Conservation (phyloP, 2,797 vertebrate genomes). For the Eidolon dupreanum region DNA sequence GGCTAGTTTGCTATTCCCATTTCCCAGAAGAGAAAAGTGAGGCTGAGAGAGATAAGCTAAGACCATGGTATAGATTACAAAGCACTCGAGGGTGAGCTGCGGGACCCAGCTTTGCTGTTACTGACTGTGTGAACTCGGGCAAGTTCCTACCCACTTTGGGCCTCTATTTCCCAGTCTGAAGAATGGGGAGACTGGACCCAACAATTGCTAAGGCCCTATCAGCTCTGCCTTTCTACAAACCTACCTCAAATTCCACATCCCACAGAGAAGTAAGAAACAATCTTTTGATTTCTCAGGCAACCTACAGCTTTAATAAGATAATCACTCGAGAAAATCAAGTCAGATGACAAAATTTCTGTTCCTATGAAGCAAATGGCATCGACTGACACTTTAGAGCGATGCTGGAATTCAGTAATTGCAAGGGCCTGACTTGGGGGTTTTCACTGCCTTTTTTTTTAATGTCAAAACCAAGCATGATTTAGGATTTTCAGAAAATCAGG, state of each 20-base stretch:
- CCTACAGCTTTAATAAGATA: conserved; percentile 36
- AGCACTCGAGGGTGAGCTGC: neutral
- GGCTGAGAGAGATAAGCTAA: neutral
- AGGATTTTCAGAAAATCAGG: conserved; percentile 25
- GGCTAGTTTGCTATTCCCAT: neutral
- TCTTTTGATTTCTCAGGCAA: neutral
- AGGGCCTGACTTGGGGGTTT: neutral
- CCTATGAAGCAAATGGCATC: neutral
- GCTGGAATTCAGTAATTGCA: conserved; percentile 45
- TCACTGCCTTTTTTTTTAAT: neutral
- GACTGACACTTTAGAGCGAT: neutral
- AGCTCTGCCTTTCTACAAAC: neutral
- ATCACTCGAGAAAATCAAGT: conserved; percentile 38
- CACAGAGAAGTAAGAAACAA: neutral
- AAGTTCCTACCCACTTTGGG: too few species aligned
- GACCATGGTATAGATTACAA: neutral
- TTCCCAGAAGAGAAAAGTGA: neutral
- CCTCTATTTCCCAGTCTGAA: neutral
- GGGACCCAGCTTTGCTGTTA: neutral
- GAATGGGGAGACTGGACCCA: neutral
- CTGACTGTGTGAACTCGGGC: neutral
- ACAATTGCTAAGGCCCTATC: neutral
- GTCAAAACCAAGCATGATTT: conserved; percentile 52
- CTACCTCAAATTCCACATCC: neutral
- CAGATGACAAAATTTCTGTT: conserved; percentile 32